Base-by-base conservation (phyloP, 2,113 vertebrate species). In the Coracopsis vasa region DNA sequence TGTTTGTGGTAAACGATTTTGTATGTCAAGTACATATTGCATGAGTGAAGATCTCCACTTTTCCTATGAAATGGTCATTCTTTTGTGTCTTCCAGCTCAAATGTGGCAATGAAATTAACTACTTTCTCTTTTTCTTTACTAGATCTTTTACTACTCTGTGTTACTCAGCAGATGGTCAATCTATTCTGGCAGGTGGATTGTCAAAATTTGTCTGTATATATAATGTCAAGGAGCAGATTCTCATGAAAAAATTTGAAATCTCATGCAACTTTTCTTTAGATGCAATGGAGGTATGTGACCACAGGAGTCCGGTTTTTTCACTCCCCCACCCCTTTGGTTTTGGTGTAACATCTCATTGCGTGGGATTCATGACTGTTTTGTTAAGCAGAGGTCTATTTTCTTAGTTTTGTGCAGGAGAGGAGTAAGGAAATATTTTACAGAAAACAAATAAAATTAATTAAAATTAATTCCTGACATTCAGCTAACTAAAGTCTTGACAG, bases 201-300 rank as follows among this genome's bases (percentile, higher is more conserved):
- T 99, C 99, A 88, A 99, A 98, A 94, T 99, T 99, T 39, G 99
- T 99, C 89, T 99, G 99, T 97, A 99, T 99, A 93, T 99, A 99
- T 97, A 99, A 99, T 3, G 64, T 99, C 72, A 97, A 96, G 44
- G 99, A 99, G 94, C 99, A 99, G 97, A 98, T 99, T 92, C 98
- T 99, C 61, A 96, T 99, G 96, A 99, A 99, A 98, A 99, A 99
- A 96, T 99, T 99, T 69, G 99, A 99, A 97, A 99, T 99, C 91
- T 99, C 99, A 21, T 99, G 99, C 97, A 99, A 99, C 97, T 95
- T 98, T 88, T 99, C 99, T 6, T 98, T 99, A 71, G 99, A 99
- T 4, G 99, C 98, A 93, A 99, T 99, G 99, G 99, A 99, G 99
- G 99, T 99, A 96, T 19, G 88, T 88, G 48, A 79, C 13, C 25